These are phyloP conservation scores for Suillia variegata DNA, from an alignment of 2,888 invertebrate genomes.

Conservation along the genomic window DNA sequence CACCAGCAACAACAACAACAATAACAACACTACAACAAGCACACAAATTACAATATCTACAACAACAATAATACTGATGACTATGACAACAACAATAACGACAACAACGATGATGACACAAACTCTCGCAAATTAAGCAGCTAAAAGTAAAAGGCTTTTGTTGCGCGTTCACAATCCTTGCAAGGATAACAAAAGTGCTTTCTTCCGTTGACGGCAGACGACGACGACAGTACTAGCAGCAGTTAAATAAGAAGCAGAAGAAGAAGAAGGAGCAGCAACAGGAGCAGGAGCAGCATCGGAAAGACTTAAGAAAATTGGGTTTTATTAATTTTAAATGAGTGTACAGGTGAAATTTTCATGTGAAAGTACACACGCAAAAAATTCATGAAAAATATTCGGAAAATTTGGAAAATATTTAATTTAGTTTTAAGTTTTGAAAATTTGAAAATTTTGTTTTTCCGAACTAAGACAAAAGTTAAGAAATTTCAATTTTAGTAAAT, in stretches of 20 bases:
- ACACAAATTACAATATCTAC: neutral
- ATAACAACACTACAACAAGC: conserved; percentile 4
- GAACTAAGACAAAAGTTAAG: too few species aligned
- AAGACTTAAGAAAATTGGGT: conserved; percentile 26
- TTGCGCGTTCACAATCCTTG: conserved; percentile 6
- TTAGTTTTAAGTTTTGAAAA: too few species aligned
- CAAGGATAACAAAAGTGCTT: neutral
- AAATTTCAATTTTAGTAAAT: too few species aligned
- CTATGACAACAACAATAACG: conserved; percentile 2
- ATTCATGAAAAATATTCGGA: too few species aligned
- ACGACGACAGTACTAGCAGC: too few species aligned
- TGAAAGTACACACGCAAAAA: too few species aligned
- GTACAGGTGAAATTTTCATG: neutral
- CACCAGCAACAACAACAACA: too few species aligned
- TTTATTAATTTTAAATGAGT: conserved; percentile 45
- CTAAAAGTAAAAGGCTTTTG: conserved; percentile 40
- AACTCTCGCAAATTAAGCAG: conserved; percentile 48
- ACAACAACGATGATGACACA: conserved; percentile 13
- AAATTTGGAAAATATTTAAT: too few species aligned
- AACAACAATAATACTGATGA: neutral
- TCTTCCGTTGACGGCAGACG: too few species aligned
- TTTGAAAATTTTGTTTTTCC: too few species aligned
- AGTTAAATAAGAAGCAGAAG: too few species aligned
- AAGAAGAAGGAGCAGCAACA: too few species aligned
- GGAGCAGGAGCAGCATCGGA: neutral